phyloP scores from a whole-genome alignment of 2,113 vertebrate genomes.

The Gobius niger region DNA sequence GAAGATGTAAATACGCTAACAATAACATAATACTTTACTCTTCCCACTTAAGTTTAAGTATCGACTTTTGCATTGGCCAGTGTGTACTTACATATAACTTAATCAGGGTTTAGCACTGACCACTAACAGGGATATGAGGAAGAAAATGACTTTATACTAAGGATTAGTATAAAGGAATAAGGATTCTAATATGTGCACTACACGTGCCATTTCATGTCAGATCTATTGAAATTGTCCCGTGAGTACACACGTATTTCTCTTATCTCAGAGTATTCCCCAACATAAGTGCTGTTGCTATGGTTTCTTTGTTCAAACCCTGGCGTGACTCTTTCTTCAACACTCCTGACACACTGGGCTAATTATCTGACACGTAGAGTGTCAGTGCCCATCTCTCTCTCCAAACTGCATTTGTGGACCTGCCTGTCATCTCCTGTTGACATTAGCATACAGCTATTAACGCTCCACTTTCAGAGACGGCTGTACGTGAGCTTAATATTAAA shows the following conservation, averaged over 20 bases:
- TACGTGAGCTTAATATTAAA: conserved; percentile 31
- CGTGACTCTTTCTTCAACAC: conserved; percentile 45
- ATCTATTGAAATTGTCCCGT: conserved; percentile 21
- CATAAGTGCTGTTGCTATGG: conserved; percentile 42
- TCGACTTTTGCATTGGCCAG: no score
- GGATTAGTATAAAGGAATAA: no score
- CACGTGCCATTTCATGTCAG: conserved; percentile 23
- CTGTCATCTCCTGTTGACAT: conserved; percentile 12
- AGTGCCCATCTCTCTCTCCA: conserved; percentile 19
- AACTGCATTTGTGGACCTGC: conserved; percentile 5
- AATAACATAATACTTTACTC: no score
- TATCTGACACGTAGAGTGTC: conserved; percentile 32
- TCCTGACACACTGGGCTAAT: conserved; percentile 42
- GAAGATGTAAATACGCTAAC: no score
- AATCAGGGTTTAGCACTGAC: no score
- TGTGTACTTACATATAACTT: no score
- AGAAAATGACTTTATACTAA: background rate
- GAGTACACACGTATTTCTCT: conserved; percentile 6
- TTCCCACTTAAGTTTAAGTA: no score
- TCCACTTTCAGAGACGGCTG: background rate
- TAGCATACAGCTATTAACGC: conserved; percentile 22
- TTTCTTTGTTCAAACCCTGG: conserved; percentile 45
- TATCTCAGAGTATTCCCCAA: conserved; percentile 15
- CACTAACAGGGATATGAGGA: background rate
- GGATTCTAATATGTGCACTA: background rate